Conservation (phyloP, 2,888 invertebrate genomes). For the Candidula unifasciata region DNA sequence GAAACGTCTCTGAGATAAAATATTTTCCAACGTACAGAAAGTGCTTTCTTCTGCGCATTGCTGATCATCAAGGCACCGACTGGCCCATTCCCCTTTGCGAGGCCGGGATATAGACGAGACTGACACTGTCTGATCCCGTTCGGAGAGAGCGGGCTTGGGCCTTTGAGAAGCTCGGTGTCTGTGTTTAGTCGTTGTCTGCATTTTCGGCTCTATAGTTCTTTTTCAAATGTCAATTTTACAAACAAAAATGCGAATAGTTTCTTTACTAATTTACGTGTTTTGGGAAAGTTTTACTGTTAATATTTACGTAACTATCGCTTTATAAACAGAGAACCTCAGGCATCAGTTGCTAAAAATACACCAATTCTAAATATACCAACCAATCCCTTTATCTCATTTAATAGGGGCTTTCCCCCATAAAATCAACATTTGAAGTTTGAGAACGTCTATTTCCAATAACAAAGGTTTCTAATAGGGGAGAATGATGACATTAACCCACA, state of each 20-base stretch:
- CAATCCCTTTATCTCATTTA: neutral
- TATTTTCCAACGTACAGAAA: conserved; percentile 66
- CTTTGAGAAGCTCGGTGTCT: neutral
- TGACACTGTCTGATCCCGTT: neutral
- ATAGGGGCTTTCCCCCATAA: too few species aligned
- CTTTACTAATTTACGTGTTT: neutral
- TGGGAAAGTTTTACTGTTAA: neutral
- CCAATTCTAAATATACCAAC: conserved; percentile 3
- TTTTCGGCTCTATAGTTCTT: neutral
- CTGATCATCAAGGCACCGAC: neutral
- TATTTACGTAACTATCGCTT: neutral
- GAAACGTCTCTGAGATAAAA: conserved; percentile 64
- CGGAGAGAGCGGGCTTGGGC: neutral
- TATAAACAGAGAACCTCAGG: neutral
- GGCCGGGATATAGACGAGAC: conserved; percentile 30
- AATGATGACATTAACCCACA: too few species aligned
- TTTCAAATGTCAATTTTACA: neutral
- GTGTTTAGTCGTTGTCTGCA: neutral
- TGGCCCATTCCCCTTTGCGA: conserved; percentile 16
- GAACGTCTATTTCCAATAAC: too few species aligned
- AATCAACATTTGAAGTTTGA: too few species aligned
- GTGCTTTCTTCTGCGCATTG: neutral
- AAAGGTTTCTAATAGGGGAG: too few species aligned
- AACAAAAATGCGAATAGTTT: neutral
- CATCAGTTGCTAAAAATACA: conserved; percentile 5